Conservation (phyloP, 2,113 vertebrate species). For the Rhinopomastus cyanomelas region DNA sequence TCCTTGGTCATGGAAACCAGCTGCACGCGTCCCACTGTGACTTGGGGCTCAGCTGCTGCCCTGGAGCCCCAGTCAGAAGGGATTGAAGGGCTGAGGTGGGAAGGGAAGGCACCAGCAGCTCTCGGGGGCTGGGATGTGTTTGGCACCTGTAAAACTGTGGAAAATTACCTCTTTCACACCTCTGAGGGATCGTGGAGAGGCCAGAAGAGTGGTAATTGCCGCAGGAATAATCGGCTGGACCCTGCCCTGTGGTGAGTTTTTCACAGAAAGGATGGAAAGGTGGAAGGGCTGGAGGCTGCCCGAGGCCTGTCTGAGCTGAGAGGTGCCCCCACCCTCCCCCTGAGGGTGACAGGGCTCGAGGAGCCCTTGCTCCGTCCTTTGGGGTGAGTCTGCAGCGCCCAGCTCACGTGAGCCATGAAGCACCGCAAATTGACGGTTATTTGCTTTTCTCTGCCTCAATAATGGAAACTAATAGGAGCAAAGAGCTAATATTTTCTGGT, state of each 20-base stretch:
- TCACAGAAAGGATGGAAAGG: background rate
- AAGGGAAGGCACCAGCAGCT: background rate
- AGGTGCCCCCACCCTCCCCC: background rate
- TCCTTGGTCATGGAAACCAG: background rate
- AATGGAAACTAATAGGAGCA: constrained; percentile 46
- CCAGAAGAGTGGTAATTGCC: background rate
- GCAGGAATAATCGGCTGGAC: background rate
- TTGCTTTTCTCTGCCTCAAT: constrained; percentile 15
- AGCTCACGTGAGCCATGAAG: background rate
- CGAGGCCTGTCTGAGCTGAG: background rate
- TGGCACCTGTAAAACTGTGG: background rate
- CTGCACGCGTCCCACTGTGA: fast-evolving
- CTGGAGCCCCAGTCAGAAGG: background rate
- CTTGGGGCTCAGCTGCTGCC: background rate
- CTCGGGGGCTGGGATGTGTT: background rate
- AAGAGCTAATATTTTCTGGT: constrained; percentile 45
- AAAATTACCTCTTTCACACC: background rate
- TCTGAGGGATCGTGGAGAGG: background rate
- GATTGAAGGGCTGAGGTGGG: background rate
- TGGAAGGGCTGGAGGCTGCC: background rate
- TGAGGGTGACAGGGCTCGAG: background rate
- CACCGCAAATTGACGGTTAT: background rate
- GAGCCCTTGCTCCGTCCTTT: background rate
- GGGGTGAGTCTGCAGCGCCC: background rate
- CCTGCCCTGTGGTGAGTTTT: background rate